Percentiles rank a stretch among this genome's conserved stretches.
Conservation (phyloP, 2,797 vertebrate genomes). For the Erethizon dorsatum region DNA sequence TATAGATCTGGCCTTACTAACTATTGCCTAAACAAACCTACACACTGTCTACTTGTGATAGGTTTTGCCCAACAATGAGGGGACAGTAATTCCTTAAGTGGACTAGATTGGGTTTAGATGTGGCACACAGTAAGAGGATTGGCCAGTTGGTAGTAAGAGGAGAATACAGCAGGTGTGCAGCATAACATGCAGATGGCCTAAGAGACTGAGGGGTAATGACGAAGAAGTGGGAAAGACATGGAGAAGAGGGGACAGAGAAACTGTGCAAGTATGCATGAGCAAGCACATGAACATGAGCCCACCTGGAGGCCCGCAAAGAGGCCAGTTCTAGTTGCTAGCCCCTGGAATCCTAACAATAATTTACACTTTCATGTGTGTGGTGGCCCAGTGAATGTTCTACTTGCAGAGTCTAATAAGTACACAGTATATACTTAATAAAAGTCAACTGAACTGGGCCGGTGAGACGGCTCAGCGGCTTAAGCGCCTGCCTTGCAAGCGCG, state of each 20-base stretch:
- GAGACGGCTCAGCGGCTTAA: no score
- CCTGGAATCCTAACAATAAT: not conserved
- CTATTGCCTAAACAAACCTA: not conserved
- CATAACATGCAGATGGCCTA: not conserved
- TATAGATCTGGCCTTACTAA: not conserved
- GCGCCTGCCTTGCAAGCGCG: no score
- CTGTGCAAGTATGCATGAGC: not conserved
- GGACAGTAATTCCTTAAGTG: not conserved
- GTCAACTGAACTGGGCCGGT: not conserved
- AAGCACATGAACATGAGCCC: not conserved
- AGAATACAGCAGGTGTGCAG: not conserved
- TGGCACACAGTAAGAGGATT: not conserved
- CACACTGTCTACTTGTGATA: not conserved
- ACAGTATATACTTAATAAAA: not conserved
- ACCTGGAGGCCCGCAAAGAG: not conserved
- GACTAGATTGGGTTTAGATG: not conserved
- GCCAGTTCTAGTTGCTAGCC: not conserved
- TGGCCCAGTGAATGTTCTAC: not conserved
- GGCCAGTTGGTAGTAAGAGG: not conserved
- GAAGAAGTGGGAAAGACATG: not conserved
- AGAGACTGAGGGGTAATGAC: no score
- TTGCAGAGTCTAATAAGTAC: not conserved
- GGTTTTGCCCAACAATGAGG: not conserved
- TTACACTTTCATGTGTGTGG: not conserved
- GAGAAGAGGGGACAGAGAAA: not conserved